Conservation (phyloP, 2,888 invertebrate genomes). For the Platyscelio sp. region DNA sequence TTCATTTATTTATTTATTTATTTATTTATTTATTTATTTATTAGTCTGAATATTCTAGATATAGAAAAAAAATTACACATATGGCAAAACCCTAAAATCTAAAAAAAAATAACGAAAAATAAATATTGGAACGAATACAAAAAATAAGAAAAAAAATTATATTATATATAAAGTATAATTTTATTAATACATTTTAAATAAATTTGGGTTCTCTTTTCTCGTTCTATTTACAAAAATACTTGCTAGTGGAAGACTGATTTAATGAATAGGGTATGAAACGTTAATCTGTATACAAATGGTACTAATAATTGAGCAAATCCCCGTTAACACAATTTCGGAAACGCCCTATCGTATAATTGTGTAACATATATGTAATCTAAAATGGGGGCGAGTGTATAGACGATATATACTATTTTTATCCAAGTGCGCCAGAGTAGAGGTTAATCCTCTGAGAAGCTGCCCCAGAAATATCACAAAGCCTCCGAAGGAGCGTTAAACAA, state of each 20-base stretch:
- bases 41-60: too few relatives aligned
- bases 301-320: conserved; percentile 51
- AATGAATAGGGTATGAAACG: conserved; percentile 23
- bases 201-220: too few relatives aligned
- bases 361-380: conserved; percentile 67
- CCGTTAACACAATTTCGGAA: conserved; percentile 59
- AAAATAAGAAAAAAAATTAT: too few relatives aligned
- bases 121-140: too few relatives aligned
- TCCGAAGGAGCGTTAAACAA: conserved; percentile 74
- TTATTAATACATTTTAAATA: not conserved
- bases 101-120: too few relatives aligned
- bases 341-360: conserved; percentile 83
- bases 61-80: too few relatives aligned
- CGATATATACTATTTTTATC: conserved; percentile 80
- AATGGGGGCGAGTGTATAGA: conserved; percentile 70
- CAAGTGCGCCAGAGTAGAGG: conserved; percentile 81
- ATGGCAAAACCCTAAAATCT: too few relatives aligned
- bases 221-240: conserved; percentile 58
- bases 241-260: too few relatives aligned
- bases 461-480: conserved; percentile 82
- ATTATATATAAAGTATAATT: too few relatives aligned
- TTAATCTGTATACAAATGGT: conserved; percentile 60
- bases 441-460: conserved; percentile 82
- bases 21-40: too few relatives aligned
- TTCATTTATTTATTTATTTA: too few relatives aligned